A percentile compares a stretch with the other conserved stretches of the same genome.
These are phyloP conservation scores for Lutjanus campechanus DNA, from an alignment of 2,797 vertebrate species.

Conservation along the genomic window DNA sequence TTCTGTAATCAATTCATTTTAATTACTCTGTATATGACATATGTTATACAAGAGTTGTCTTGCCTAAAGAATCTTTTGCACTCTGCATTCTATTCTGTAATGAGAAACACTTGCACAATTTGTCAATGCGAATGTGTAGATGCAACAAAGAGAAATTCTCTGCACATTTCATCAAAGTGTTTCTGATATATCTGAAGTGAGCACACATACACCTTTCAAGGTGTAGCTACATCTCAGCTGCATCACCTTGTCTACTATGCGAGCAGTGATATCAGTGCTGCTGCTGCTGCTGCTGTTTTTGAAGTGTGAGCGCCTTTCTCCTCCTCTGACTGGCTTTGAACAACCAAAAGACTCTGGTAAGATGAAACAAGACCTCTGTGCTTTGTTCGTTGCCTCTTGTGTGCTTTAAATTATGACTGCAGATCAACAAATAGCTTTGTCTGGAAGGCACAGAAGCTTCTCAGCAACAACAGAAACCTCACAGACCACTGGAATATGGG, in stretches of 20 bases:
- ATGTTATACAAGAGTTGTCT: neutral
- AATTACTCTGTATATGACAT: neutral
- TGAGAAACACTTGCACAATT: neutral
- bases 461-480: neutral
- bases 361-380: slow-evolving; percentile 12
- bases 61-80: neutral
- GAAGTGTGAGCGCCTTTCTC: neutral
- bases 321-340: slow-evolving; percentile 16
- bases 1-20: neutral
- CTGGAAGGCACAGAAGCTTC: slow-evolving; percentile 1
- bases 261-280: slow-evolving; percentile 4
- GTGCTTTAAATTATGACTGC: neutral
- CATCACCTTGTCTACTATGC: neutral
- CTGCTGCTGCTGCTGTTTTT: neutral
- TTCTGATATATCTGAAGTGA: slow-evolving; percentile 1
- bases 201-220: neutral
- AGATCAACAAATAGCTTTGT: slow-evolving; percentile 12
- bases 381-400: neutral
- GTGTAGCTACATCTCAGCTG: slow-evolving; percentile 5
- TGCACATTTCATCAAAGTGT: slow-evolving; percentile 15
- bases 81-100: neutral
- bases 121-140: neutral
- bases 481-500: neutral
- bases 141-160: neutral
- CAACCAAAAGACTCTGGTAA: neutral